These are phyloP conservation scores for Gopherus evgoodei DNA, from an alignment of 2,113 vertebrate species.

Conservation along the genomic window DNA sequence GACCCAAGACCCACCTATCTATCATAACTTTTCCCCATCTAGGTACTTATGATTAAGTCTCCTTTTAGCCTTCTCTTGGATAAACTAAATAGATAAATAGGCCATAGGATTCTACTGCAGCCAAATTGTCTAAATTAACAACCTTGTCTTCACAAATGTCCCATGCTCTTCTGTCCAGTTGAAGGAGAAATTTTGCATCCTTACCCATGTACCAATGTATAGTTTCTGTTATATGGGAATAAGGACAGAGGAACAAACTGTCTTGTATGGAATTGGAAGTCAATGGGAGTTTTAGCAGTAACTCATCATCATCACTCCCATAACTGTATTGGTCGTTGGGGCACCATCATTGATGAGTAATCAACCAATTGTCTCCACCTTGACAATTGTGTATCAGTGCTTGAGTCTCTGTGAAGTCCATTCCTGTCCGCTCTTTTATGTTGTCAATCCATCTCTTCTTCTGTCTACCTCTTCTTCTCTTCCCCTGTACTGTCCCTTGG, in stretches of 20 bases:
- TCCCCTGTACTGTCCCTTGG: too few species aligned
- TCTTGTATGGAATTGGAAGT: neutral
- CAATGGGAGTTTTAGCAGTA: neutral
- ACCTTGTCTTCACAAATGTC: neutral
- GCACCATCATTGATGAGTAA: too few species aligned
- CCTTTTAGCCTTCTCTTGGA: neutral
- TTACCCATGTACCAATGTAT: neutral
- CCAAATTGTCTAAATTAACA: neutral
- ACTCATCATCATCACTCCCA: too few species aligned
- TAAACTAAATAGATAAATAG: neutral
- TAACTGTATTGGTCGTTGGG: too few species aligned
- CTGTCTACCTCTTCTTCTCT: too few species aligned
- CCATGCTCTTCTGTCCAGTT: neutral
- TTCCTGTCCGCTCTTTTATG: too few species aligned
- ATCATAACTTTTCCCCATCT: too few species aligned
- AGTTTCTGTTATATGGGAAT: neutral
- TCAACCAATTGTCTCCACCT: too few species aligned
- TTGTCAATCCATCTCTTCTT: too few species aligned
- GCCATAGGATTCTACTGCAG: neutral
- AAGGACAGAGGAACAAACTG: neutral
- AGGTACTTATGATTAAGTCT: neutral
- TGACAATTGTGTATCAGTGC: too few species aligned
- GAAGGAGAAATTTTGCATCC: neutral
- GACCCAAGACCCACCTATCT: too few species aligned
- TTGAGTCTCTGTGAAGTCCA: too few species aligned